Base-by-base conservation (phyloP, 2,888 invertebrate genomes). In the Hirtodrosophila cameraria region DNA sequence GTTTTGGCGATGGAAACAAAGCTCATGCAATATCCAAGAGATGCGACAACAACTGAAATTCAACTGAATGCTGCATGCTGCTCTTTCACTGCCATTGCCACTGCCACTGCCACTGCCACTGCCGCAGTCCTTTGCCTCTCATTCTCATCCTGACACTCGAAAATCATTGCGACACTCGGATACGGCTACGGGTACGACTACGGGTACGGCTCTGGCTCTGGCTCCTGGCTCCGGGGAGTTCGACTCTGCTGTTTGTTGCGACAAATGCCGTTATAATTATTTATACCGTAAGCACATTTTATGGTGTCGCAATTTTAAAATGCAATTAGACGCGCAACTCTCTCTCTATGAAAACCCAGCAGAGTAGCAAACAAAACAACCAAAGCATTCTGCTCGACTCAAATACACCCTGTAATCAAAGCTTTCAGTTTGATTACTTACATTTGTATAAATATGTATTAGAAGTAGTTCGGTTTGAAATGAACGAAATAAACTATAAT, bases 271-370 rank as follows among this genome's bases (percentile, higher is more conserved):
- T 87, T 86, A 83, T 79, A 88, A 88, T 89, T 88, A 88, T 89
- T 88, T 89, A 88, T 88, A 80, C 83, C 76, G 87, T 86, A 88
- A 88, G 89, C 84, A 88, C 87, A 89, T 88, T 88, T 88, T 84
- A 87, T 88, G 87, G 88, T 75, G 84, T 79, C 77, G 76, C 87
- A 87, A 84, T 89, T 88, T 88, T 76, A 83, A 84, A 89, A 89
- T 88, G 89, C 86, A 89, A 89, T 88, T 89, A 88, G 87, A 84
- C 71, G 76, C 75, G 75, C 79, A 45, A 67, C 80, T 75, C 64
- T 62, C 58, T 68, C 80, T 75, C 64, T 62, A 60, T 68, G 69
- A 58, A 45, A 42, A 59, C 54, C 45, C 27, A 57, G 20, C 49
- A 53, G 49, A 68, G 62, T 48, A 63, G 52, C 55, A 54, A n/a